Evolutionary conservation across 2,113 vertebrate species (phyloP).

Genomic region (Todiramphus saurophagus): DNA sequence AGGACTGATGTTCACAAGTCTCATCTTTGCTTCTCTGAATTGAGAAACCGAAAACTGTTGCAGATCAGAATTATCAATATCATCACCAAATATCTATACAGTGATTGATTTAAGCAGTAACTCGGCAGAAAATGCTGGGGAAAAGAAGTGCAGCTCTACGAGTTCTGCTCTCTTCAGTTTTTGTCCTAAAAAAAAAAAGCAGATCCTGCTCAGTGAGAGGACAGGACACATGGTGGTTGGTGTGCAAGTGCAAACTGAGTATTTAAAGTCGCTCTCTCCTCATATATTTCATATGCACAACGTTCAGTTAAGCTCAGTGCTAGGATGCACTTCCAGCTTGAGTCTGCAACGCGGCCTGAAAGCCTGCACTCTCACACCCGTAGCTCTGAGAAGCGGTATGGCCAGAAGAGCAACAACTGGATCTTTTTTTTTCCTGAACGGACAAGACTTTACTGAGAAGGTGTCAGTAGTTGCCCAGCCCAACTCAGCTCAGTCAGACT

Average conservation of each 20-base stretch:
- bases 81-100: not conserved
- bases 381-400: not conserved
- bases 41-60: not conserved
- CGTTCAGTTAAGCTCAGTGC: not conserved
- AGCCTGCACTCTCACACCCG: not conserved
- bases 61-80: not conserved
- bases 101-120: not conserved
- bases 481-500: not conserved
- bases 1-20: not conserved
- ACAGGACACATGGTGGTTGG: fast-evolving
- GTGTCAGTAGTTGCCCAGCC: not conserved
- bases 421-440: not conserved
- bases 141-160: not conserved
- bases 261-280: not conserved
- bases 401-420: not conserved
- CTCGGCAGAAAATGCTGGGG: not conserved
- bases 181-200: not conserved
- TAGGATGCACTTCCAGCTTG: not conserved
- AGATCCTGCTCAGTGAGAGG: not conserved
- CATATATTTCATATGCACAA: fast-evolving
- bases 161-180: not conserved
- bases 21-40: not conserved
- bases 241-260: not conserved
- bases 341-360: not conserved
- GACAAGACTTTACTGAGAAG: not conserved